Conservation (phyloP, 2,888 invertebrate species). For the Scotopteryx bipunctaria region DNA sequence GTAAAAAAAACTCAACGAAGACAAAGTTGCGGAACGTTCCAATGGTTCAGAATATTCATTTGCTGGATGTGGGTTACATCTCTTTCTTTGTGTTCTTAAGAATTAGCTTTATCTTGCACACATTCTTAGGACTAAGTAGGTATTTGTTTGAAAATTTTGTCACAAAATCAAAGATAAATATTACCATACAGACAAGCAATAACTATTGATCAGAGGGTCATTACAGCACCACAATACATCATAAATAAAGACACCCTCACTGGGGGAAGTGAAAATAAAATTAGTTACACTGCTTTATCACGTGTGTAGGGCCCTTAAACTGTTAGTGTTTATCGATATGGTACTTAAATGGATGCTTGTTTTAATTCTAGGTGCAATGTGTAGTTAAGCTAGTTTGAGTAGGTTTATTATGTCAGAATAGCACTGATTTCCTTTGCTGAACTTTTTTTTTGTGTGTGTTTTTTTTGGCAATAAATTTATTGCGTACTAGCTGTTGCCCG, state of each 20-base stretch:
- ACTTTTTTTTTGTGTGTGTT: not conserved
- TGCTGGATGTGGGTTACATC: not conserved
- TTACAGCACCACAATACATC: slow-evolving; percentile 44
- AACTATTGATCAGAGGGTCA: slow-evolving; percentile 37
- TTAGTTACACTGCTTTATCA: slow-evolving; percentile 58
- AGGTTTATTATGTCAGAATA: too few relatives aligned
- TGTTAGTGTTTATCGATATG: slow-evolving; percentile 35
- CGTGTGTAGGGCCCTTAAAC: slow-evolving; percentile 39
- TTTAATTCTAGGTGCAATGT: slow-evolving; percentile 32
- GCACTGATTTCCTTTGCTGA: too few relatives aligned
- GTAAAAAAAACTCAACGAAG: too few relatives aligned
- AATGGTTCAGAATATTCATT: too few relatives aligned
- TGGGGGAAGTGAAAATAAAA: slow-evolving; percentile 57
- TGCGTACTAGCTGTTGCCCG: too few relatives aligned
- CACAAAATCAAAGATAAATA: slow-evolving; percentile 3
- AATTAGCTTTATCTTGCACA: too few relatives aligned
- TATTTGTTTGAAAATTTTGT: not conserved
- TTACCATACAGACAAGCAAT: slow-evolving; percentile 25
- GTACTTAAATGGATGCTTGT: slow-evolving; percentile 33
- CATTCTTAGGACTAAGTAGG: too few relatives aligned
- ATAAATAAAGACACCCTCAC: slow-evolving; percentile 44
- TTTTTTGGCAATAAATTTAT: too few relatives aligned
- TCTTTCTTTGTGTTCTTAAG: not conserved
- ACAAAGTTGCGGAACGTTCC: too few relatives aligned
- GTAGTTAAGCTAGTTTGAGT: slow-evolving; percentile 7